phyloP scores from a whole-genome alignment of 2,113 vertebrate species.

The Macquaria ambigua region DNA sequence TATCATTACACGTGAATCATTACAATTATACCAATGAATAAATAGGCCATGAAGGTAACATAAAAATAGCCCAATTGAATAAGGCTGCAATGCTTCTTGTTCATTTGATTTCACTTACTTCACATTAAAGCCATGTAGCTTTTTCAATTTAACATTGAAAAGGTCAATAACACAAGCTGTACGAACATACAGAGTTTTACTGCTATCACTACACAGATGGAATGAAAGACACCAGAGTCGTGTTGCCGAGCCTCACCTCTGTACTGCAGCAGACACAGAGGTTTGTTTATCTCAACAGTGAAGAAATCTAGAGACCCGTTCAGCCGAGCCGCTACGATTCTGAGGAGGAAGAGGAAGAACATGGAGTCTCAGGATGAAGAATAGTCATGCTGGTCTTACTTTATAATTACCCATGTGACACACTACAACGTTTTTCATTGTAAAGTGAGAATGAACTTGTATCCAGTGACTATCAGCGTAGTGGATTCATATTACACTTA shows the following conservation, averaged over 20 bases:
- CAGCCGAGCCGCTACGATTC: slow-evolving; percentile 94
- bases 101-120: neutral
- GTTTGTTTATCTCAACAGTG: slow-evolving; percentile 89
- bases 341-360: slow-evolving; percentile 62
- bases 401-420: neutral
- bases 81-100: too few relatives aligned
- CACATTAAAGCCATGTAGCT: neutral
- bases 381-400: neutral
- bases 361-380: neutral
- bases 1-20: too few relatives aligned
- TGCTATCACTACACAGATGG: neutral
- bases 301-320: slow-evolving; percentile 97
- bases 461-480: too few relatives aligned
- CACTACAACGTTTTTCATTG: neutral
- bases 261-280: slow-evolving; percentile 90
- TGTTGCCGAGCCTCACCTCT: slow-evolving; percentile 85
- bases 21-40: too few relatives aligned
- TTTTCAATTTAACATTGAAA: neutral
- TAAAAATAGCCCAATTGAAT: too few relatives aligned
- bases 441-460: neutral
- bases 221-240: neutral
- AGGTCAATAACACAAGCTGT: neutral
- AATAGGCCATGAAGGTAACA: too few relatives aligned
- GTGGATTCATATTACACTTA: neutral
- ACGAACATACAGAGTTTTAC: neutral